Evolutionary conservation across 2,113 vertebrate genomes (phyloP).

Genomic region (Prunella himalayana): DNA sequence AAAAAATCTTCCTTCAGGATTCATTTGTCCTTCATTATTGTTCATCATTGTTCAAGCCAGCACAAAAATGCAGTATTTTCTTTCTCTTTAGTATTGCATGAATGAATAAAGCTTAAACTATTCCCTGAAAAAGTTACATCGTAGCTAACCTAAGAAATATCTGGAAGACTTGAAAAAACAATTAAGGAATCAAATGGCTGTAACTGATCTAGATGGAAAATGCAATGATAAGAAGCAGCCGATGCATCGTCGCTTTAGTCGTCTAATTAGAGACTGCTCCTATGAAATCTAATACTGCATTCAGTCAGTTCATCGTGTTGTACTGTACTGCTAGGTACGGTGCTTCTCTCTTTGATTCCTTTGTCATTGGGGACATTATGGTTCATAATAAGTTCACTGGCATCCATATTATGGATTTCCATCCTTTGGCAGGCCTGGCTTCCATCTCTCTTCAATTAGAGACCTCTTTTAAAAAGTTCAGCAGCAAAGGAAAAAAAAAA

Average conservation of each 20-base stretch:
- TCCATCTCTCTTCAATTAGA: conserved; percentile 85
- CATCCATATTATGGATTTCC: conserved; percentile 91
- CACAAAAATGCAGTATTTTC: conserved; percentile 87
- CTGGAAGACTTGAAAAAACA: conserved; percentile 90
- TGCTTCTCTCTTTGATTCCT: conserved; percentile 78
- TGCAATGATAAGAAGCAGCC: conserved; percentile 81
- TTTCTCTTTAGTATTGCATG: conserved; percentile 87
- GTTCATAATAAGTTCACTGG: conserved; percentile 83
- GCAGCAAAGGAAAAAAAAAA: conserved; percentile 23
- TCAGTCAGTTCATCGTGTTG: conserved; percentile 72
- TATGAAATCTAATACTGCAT: conserved; percentile 81
- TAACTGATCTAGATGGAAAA: conserved; percentile 84
- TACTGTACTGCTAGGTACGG: conserved; percentile 74
- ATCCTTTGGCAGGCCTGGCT: conserved; percentile 96
- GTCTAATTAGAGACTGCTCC: conserved; percentile 79
- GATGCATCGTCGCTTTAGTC: conserved; percentile 72
- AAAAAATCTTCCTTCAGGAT: conserved; percentile 84
- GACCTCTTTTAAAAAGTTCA: conserved; percentile 72
- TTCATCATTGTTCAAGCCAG: conserved; percentile 83
- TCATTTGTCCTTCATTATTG: conserved; percentile 84
- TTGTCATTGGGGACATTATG: conserved; percentile 75
- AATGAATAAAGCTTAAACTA: conserved; percentile 90
- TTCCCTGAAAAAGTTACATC: conserved; percentile 88
- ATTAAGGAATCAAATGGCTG: conserved; percentile 85
- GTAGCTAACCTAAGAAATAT: conserved; percentile 84